Conservation (phyloP, 2,888 invertebrate species). For the Agrochola circellaris region DNA sequence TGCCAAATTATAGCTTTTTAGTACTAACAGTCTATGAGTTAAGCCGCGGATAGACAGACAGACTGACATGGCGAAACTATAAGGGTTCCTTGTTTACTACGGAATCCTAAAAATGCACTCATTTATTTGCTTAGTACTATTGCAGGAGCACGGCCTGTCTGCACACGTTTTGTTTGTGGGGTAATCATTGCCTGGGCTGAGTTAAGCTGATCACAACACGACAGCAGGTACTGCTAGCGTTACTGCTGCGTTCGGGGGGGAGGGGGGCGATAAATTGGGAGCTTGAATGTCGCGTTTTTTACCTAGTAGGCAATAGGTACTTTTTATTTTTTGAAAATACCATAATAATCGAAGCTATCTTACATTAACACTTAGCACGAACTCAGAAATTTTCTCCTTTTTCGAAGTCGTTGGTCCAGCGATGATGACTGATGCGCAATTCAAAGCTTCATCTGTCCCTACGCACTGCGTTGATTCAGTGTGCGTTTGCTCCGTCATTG, state of each 20-base stretch:
- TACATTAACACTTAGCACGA: conserved; percentile 61
- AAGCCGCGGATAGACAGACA: too few relatives aligned
- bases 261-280: neutral
- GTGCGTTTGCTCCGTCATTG: conserved; percentile 62
- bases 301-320: neutral
- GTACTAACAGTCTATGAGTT: too few relatives aligned
- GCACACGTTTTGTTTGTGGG: neutral
- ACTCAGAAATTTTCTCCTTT: conserved; percentile 73
- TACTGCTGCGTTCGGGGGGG: neutral
- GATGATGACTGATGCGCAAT: conserved; percentile 75
- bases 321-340: neutral
- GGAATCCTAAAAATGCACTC: too few relatives aligned
- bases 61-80: too few relatives aligned
- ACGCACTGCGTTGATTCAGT: conserved; percentile 72
- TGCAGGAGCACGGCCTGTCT: neutral
- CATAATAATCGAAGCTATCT: neutral
- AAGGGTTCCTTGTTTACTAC: too few relatives aligned
- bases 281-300: neutral
- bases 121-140: neutral
- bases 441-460: conserved; percentile 63
- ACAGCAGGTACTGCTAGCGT: too few relatives aligned
- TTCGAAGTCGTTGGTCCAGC: conserved; percentile 77
- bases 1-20: too few relatives aligned
- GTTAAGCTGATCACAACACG: neutral
- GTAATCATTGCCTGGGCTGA: neutral